Conservation (phyloP, 2,797 vertebrate species). For the Melanotaenia pygmaea region DNA sequence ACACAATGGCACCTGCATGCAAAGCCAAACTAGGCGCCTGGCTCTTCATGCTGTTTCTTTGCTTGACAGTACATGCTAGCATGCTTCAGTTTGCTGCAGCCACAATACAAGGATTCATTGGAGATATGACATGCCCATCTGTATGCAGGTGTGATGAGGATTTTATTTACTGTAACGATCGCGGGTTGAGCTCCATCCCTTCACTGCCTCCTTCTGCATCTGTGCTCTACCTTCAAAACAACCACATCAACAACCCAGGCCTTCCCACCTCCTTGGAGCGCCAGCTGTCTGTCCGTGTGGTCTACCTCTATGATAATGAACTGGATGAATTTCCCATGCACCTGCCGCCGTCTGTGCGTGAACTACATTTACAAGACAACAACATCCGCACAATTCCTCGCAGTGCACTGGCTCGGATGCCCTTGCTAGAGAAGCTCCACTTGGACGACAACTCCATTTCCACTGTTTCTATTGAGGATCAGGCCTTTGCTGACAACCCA, state of each 20-base stretch:
- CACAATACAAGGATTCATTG: conserved; percentile 75
- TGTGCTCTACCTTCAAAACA: conserved; percentile 96
- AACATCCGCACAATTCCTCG: conserved; percentile 91
- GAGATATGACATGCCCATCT: conserved; percentile 86
- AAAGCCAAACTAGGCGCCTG: conserved; percentile 81
- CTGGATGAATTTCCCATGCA: conserved; percentile 91
- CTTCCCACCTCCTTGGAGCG: conserved; percentile 87
- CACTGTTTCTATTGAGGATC: conserved; percentile 94
- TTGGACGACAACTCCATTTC: conserved; percentile 96
- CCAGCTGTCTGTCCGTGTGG: conserved; percentile 86
- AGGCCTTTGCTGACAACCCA: conserved; percentile 91
- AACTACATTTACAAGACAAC: conserved; percentile 97
- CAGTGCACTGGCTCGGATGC: conserved; percentile 88
- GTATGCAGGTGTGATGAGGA: conserved; percentile 93
- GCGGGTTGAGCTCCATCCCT: conserved; percentile 90
- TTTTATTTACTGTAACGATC: conserved; percentile 97
- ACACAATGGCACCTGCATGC: conserved; percentile 78
- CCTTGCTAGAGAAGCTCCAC: conserved; percentile 92
- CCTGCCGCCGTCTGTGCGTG: conserved; percentile 89
- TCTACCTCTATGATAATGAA: conserved; percentile 96
- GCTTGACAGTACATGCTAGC: conserved; percentile 83
- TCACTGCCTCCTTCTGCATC: conserved; percentile 90
- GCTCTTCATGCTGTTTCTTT: conserved; percentile 86
- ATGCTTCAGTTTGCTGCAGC: conserved; percentile 81
- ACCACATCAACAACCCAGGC: conserved; percentile 93